Conservation (phyloP, 2,797 vertebrate genomes). For the Urocyon cinereoargenteus region DNA sequence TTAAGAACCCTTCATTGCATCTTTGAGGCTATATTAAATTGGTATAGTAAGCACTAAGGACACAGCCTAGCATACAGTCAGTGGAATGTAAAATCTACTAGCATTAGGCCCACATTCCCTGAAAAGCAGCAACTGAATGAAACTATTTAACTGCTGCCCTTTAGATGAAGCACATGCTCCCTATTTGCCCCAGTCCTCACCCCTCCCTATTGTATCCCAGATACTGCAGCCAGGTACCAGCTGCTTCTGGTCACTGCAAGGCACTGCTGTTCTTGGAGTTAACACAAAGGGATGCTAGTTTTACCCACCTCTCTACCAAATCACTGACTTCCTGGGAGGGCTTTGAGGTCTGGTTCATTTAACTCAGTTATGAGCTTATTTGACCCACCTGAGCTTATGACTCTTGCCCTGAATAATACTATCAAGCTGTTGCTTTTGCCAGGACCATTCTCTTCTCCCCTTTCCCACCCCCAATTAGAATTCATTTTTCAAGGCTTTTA, state of each 20-base stretch:
- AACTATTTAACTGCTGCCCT: background rate
- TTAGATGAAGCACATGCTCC: background rate
- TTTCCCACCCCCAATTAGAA: background rate
- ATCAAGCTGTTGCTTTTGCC: background rate
- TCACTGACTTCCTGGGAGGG: background rate
- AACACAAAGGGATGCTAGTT: background rate
- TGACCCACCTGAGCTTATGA: background rate
- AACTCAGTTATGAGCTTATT: background rate
- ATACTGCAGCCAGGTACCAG: background rate
- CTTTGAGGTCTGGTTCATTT: background rate
- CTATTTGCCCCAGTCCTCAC: background rate
- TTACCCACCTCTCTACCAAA: background rate
- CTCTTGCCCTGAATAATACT: background rate
- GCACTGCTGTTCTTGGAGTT: background rate
- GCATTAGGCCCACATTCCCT: background rate
- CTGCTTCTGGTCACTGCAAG: background rate
- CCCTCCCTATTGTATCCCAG: background rate
- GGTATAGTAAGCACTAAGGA: background rate
- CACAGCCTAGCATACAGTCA: background rate
- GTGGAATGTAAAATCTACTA: background rate
- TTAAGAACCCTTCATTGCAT: background rate
- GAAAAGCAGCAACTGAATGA: background rate
- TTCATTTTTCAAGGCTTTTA: background rate
- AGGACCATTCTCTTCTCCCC: no score
- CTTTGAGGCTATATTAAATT: background rate